phyloP scores from a whole-genome alignment of 2,888 invertebrate species.

The Brachypalpus laphriformis region DNA sequence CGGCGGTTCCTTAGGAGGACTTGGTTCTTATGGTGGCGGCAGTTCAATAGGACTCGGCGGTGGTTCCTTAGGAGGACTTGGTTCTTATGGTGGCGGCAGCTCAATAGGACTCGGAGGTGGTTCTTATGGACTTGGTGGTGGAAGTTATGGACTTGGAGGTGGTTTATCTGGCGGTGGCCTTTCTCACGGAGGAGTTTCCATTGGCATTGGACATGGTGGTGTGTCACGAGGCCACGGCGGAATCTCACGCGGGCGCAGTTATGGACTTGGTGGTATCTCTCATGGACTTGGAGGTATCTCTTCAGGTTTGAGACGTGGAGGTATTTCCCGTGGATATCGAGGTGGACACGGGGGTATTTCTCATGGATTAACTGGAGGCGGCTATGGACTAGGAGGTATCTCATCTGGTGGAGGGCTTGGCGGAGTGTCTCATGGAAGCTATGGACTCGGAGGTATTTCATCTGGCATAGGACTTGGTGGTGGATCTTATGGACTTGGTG shows the following conservation, averaged over 20 bases:
- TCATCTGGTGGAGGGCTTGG: not conserved
- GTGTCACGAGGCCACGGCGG: slow-evolving; percentile 16
- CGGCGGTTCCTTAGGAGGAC: slow-evolving; percentile 51
- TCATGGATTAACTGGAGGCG: not conserved
- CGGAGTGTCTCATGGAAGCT: slow-evolving; percentile 1
- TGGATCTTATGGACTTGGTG: slow-evolving; percentile 18
- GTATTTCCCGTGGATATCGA: slow-evolving; percentile 7
- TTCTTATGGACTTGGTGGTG: too few species aligned
- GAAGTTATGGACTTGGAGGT: slow-evolving; percentile 27
- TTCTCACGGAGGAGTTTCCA: slow-evolving; percentile 5
- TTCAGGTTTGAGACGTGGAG: not conserved
- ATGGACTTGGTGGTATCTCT: slow-evolving; percentile 5
- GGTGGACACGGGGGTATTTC: slow-evolving; percentile 19
- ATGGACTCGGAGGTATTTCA: not conserved
- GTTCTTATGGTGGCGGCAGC: not conserved
- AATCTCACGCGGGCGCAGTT: slow-evolving; percentile 16
- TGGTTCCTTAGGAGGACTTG: too few species aligned
- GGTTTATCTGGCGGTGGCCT: slow-evolving; percentile 18
- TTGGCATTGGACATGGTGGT: not conserved
- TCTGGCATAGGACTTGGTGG: not conserved
- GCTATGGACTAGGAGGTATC: not conserved
- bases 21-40: not conserved
- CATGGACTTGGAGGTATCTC: slow-evolving; percentile 3
- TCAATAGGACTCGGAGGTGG: slow-evolving; percentile 18
- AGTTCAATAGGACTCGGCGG: not conserved